Conservation (phyloP, 1,140 invertebrate genomes). For the Penaeus vannamei region DNA sequence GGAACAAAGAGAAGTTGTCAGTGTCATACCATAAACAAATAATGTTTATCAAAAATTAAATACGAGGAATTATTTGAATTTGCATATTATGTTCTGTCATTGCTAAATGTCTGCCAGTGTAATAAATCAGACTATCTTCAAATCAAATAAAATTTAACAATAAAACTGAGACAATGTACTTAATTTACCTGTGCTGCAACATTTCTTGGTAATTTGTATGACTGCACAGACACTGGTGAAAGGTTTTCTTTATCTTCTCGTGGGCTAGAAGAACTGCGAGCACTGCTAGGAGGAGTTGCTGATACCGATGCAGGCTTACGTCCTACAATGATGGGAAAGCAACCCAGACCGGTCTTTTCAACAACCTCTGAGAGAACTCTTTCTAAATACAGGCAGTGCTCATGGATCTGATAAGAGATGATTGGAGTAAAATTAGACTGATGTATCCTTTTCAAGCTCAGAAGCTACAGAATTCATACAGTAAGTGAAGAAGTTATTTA, state of each 20-base stretch:
- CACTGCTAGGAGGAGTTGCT: conserved; percentile 24
- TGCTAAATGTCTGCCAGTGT: too few species aligned
- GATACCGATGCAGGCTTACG: conserved; percentile 45
- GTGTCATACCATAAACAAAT: background rate
- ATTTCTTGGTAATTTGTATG: conserved; percentile 47
- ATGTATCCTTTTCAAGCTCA: conserved; percentile 15
- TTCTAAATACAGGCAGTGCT: conserved; percentile 60
- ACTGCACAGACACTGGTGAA: conserved; percentile 69
- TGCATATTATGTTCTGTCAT: background rate
- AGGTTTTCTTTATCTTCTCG: conserved; percentile 58
- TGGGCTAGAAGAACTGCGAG: background rate
- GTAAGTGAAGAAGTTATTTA: background rate
- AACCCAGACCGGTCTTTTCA: conserved; percentile 52
- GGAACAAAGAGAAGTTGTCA: background rate
- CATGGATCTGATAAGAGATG: conserved; percentile 27
- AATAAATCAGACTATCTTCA: too few species aligned
- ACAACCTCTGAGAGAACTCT: conserved; percentile 50
- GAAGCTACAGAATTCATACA: conserved; percentile 9
- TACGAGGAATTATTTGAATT: background rate
- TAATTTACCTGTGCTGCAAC: conserved; percentile 44
- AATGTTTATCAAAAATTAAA: background rate
- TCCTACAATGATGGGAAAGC: conserved; percentile 54
- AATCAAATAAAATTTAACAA: background rate
- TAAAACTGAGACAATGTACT: background rate
- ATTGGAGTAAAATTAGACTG: background rate